Conservation (phyloP, 1,140 invertebrate species). For the Trypoxylus dichotomus region DNA sequence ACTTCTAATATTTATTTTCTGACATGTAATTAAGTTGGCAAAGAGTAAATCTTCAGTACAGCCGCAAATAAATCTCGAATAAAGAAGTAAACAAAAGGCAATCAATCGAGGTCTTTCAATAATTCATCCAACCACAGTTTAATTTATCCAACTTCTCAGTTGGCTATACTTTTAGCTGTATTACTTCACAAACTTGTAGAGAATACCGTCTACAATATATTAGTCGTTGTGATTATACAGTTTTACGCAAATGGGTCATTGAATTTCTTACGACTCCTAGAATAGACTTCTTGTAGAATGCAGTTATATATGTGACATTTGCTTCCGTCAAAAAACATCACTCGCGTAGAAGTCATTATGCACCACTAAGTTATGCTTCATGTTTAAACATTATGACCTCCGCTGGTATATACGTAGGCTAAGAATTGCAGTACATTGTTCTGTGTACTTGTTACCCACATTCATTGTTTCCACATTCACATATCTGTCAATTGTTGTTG, state of each 20-base stretch:
- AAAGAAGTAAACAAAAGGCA: no score
- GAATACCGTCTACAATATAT: no score
- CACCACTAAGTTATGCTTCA: neutral
- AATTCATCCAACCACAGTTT: no score
- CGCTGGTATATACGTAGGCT: neutral
- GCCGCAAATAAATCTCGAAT: no score
- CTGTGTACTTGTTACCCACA: neutral
- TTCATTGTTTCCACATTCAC: neutral
- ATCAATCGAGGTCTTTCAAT: no score
- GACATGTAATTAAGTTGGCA: no score
- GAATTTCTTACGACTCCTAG: neutral
- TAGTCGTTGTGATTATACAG: neutral
- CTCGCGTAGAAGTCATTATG: neutral
- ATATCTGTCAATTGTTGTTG: neutral
- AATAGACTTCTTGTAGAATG: neutral
- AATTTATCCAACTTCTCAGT: no score
- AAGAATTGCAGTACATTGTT: neutral
- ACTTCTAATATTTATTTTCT: no score
- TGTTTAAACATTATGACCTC: constrained; percentile 4
- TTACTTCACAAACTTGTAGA: no score
- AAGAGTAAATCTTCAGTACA: no score
- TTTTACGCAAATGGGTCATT: constrained; percentile 10
- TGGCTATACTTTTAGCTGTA: no score
- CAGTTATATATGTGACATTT: constrained; percentile 12
- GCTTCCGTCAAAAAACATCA: constrained; percentile 12